Evolutionary conservation across 2,113 vertebrate genomes (phyloP).

Genomic region (Percina caprodes): DNA sequence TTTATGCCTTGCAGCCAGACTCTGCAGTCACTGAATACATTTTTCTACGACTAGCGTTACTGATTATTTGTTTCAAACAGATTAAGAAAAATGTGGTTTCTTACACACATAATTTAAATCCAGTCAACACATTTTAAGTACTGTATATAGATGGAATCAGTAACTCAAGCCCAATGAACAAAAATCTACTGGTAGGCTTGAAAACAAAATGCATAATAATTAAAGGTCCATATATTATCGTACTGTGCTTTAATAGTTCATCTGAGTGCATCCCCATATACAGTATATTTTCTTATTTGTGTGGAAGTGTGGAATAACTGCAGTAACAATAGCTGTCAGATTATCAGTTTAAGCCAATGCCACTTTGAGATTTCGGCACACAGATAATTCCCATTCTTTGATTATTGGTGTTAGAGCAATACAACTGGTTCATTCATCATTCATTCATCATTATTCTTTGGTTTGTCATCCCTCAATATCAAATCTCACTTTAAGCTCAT

Average conservation of each 20-base stretch:
- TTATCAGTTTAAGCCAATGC: constrained; percentile 52
- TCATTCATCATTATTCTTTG: constrained; percentile 27
- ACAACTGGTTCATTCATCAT: constrained; percentile 38
- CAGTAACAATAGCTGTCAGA: constrained; percentile 67
- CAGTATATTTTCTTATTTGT: constrained; percentile 10
- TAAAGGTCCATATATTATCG: constrained; percentile 6
- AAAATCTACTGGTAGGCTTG: background rate
- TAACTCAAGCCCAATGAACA: background rate
- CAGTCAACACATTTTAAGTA: background rate
- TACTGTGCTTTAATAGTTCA: constrained; percentile 22
- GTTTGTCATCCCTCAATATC: constrained; percentile 52
- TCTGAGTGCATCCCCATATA: constrained; percentile 21
- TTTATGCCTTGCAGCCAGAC: constrained; percentile 29
- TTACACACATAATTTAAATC: background rate
- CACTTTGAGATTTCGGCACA: constrained; percentile 50
- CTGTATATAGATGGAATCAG: background rate
- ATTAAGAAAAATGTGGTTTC: background rate
- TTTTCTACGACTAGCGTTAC: background rate
- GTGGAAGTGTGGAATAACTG: constrained; percentile 21
- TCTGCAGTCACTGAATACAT: constrained; percentile 11
- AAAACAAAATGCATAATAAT: background rate
- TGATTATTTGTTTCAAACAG: constrained; percentile 9
- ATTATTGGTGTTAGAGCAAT: constrained; percentile 48
- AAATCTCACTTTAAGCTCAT: constrained; percentile 41
- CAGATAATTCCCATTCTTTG: constrained; percentile 42